A percentile compares a stretch with the other conserved stretches of the same genome.
phyloP scores from a whole-genome alignment of 2,797 vertebrate genomes.

The Acanthurus lineatus region DNA sequence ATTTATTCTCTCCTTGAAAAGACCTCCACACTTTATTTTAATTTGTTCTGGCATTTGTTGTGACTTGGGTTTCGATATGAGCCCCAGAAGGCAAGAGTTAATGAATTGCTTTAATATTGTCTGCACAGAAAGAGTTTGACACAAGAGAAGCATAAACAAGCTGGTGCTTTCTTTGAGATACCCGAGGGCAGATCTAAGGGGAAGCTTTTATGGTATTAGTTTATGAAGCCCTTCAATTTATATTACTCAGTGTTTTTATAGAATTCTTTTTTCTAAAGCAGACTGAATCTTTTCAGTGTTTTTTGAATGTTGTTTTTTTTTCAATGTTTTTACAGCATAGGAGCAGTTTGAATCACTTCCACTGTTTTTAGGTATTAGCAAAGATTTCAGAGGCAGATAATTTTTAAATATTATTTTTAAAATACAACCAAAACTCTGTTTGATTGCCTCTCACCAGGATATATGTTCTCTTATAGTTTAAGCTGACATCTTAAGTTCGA shows the following conservation, averaged over 20 bases:
- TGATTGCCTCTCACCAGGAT: neutral
- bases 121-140: slow-evolving; percentile 3
- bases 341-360: neutral
- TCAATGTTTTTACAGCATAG: neutral
- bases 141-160: slow-evolving; percentile 2
- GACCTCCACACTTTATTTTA: slow-evolving; percentile 38
- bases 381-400: neutral
- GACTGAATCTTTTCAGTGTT: neutral
- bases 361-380: neutral
- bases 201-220: slow-evolving; percentile 7
- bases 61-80: slow-evolving; percentile 24
- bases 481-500: neutral
- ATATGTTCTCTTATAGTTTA: neutral
- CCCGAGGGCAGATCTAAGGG: neutral
- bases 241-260: neutral
- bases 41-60: slow-evolving; percentile 30
- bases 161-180: slow-evolving; percentile 3
- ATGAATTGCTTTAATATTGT: slow-evolving; percentile 25
- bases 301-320: neutral
- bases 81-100: slow-evolving; percentile 8
- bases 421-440: neutral
- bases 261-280: neutral
- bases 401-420: neutral
- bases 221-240: slow-evolving; percentile 13
- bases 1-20: slow-evolving; percentile 49